These are phyloP conservation scores for Margaritifera margaritifera DNA, from an alignment of 2,888 invertebrate species.

Conservation along the genomic window DNA sequence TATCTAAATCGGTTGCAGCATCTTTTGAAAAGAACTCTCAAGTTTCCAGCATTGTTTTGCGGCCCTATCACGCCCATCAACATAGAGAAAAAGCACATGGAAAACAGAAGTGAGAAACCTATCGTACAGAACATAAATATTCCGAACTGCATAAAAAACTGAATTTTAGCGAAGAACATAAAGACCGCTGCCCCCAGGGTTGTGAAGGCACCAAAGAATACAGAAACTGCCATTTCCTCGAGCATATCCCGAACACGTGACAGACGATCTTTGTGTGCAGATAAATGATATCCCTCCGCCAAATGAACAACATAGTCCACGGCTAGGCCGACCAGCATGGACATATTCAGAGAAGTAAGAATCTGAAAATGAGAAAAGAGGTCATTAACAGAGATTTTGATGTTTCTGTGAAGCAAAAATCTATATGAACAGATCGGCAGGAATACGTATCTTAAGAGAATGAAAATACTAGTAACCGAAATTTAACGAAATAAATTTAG, in stretches of 20 bases:
- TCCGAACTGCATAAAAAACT: conserved; percentile 65
- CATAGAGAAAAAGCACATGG: conserved; percentile 56
- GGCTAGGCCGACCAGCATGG: conserved; percentile 54
- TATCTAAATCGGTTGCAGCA: conserved; percentile 13
- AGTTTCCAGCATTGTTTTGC: conserved; percentile 37
- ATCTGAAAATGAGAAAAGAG: conserved; percentile 34
- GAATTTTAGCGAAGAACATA: conserved; percentile 59
- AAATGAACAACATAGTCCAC: conserved; percentile 61
- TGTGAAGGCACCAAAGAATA: conserved; percentile 64
- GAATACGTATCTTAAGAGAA: too few relatives aligned
- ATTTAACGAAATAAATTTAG: too few relatives aligned
- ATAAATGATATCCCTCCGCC: conserved; percentile 55
- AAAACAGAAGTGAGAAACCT: conserved; percentile 58
- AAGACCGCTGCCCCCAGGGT: conserved; percentile 63
- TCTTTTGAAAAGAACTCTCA: conserved; percentile 16
- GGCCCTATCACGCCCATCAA: conserved; percentile 58
- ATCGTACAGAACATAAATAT: conserved; percentile 65
- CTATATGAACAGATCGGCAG: too few relatives aligned
- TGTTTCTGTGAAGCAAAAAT: not conserved
- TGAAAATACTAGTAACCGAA: too few relatives aligned
- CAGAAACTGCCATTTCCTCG: conserved; percentile 58
- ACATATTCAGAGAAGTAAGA: conserved; percentile 52
- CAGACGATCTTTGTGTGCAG: conserved; percentile 36
- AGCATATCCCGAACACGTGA: conserved; percentile 51
- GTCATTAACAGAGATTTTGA: not conserved